A percentile compares a stretch with the other conserved stretches of the same genome.
Conservation (phyloP, 37 sponge, comb jelly and placozoan species). For the Halisarca cf. caerulea region DNA sequence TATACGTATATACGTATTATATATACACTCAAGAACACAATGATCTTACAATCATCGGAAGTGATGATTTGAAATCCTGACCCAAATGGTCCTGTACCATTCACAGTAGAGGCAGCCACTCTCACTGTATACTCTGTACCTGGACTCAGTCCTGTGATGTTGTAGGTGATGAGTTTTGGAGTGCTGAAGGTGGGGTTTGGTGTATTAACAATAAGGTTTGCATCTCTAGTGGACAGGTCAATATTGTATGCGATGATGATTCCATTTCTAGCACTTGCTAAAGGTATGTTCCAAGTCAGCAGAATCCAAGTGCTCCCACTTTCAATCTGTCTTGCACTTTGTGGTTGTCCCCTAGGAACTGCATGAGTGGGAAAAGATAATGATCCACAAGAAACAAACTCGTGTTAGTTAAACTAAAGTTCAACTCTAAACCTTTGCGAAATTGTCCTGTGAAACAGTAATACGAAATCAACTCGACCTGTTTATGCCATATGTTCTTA, state of each 20-base stretch:
- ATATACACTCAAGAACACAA: background rate
- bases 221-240: background rate
- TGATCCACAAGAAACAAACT: too few species aligned
- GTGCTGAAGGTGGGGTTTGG: background rate
- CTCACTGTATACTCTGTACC: background rate
- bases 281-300: background rate
- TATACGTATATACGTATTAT: too few species aligned
- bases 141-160: background rate
- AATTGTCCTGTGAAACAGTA: too few species aligned
- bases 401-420: too few species aligned
- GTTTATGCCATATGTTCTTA: too few species aligned
- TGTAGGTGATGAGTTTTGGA: background rate
- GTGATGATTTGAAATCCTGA: background rate
- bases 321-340: background rate
- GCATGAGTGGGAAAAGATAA: too few species aligned
- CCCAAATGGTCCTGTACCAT: background rate
- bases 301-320: background rate
- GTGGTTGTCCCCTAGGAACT: background rate
- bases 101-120: background rate
- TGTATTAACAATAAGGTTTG: background rate
- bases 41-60: too few species aligned
- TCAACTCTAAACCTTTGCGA: too few species aligned
- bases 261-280: background rate
- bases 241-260: background rate
- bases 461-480: too few species aligned